Evolutionary conservation across 2,888 invertebrate species (phyloP), one percentile per base, ranked within the genome.

Genomic region (Cataglyphis livida): DNA sequence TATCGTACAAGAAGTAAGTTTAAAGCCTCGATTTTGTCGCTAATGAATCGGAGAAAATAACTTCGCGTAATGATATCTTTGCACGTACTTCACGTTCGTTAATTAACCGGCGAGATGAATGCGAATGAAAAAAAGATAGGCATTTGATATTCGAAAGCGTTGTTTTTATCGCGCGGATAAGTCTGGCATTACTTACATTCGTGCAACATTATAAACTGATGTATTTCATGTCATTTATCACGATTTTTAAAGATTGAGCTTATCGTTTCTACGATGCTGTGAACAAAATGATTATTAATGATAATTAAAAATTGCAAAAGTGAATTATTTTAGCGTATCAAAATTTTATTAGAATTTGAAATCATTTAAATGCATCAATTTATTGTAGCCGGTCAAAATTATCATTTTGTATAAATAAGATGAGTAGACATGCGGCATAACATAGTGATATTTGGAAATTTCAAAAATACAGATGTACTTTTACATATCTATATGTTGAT

Each of bases 131-230:
- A 21, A 87, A 84, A 85, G 83, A 86, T 85, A 85, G 71, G 84
- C 78, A 84, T 25, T 82, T 82, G 86, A 88, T 87, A 89, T 89
- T 81, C 84, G 79, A 48, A 84, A 84, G 73, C 79, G 73, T 82
- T 68, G 59, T 18, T 84, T 88, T 87, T 84, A 86, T 86, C 85
- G 78, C 54, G 32, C 2, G 74, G 54, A 75, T 75, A 84, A 84
- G 62, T 74, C 75, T 28, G 54, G 28, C 65, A 65, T 86, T 81
- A 64, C 71, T 84, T 64, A 41, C 82, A 76, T 68, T 59, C 82
- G 79, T 66, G 76, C 61, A 66, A 82, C 76, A 71, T 68, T 81
- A 28, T 62, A 73, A 81, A 73, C 75, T 57, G 73, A 66, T 75
- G 75, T 81, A 76, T 76, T 28, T 28, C 28, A 65, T 65, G 71